A percentile compares a stretch with the other conserved stretches of the same genome.
These are phyloP conservation scores for Tetropium fuscum DNA, from an alignment of 2,888 invertebrate genomes.

Conservation along the genomic window DNA sequence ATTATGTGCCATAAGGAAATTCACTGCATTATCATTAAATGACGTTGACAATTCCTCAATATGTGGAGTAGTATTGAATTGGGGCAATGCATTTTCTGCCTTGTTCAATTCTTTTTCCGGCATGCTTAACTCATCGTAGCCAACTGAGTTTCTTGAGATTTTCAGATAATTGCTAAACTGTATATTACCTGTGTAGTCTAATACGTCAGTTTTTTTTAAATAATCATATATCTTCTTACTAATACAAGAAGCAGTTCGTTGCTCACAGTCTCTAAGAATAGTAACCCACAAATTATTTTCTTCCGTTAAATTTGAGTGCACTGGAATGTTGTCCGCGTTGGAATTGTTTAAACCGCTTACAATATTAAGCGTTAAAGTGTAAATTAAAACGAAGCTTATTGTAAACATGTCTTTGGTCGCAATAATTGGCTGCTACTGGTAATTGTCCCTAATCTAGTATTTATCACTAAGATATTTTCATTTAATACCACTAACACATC, in stretches of 20 bases:
- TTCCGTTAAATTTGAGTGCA: conserved; percentile 56
- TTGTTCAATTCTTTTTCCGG: conserved; percentile 11
- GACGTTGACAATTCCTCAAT: conserved; percentile 81
- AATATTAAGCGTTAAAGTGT: conserved; percentile 34
- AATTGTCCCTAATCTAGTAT: neutral
- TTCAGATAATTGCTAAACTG: conserved; percentile 70
- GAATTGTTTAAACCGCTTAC: conserved; percentile 43
- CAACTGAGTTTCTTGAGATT: conserved; percentile 56
- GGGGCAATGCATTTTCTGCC: conserved; percentile 10
- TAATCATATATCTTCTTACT: conserved; percentile 83
- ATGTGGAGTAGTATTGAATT: conserved; percentile 66
- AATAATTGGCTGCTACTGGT: neutral
- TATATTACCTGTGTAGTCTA: conserved; percentile 66
- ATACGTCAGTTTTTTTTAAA: conserved; percentile 74
- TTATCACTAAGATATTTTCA: neutral
- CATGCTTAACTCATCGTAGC: conserved; percentile 46
- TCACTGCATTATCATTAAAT: conserved; percentile 73
- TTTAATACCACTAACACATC: neutral
- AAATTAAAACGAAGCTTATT: conserved; percentile 36
- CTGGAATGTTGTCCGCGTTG: conserved; percentile 58
- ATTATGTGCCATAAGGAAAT: conserved; percentile 83
- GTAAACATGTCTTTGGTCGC: conserved; percentile 36
- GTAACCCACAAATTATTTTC: conserved; percentile 81
- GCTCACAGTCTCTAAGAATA: conserved; percentile 76
- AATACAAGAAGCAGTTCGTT: conserved; percentile 78